Evolutionary conservation across 2,113 vertebrate species (phyloP).

Genomic region (Trochalopteron elliotii): DNA sequence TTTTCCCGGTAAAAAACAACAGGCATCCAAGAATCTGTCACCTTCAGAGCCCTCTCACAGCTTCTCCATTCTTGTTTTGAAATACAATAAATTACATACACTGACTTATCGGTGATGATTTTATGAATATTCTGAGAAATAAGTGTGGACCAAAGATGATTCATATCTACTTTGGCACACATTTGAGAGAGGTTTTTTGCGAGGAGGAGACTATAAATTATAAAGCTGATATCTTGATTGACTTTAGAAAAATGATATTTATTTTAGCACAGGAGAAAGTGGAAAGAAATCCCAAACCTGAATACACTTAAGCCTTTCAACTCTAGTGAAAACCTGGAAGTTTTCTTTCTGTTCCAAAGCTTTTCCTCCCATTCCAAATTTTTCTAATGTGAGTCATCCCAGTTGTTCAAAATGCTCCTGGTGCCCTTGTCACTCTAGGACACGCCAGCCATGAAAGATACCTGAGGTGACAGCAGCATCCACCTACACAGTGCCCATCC

Average conservation of each 20-base stretch:
- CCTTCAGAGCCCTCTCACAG: background rate
- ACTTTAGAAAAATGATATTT: conserved; percentile 10
- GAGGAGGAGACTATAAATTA: background rate
- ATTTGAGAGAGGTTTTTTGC: background rate
- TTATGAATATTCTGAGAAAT: background rate
- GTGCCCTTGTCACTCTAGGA: background rate
- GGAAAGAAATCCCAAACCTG: background rate
- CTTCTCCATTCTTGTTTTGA: background rate
- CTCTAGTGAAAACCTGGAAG: conserved; percentile 18
- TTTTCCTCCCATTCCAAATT: background rate
- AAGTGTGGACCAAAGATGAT: background rate
- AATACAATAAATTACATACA: background rate
- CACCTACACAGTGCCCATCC: background rate
- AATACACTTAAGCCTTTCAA: background rate
- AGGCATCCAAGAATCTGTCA: background rate
- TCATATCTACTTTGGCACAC: background rate
- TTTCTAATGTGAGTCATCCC: background rate
- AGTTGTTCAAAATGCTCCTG: background rate
- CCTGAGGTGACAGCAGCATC: background rate
- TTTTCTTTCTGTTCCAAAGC: background rate
- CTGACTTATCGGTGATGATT: background rate
- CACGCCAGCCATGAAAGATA: background rate
- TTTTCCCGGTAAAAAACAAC: background rate
- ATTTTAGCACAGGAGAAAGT: background rate
- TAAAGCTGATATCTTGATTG: background rate